A percentile compares a stretch with the other conserved stretches of the same genome.
Conservation (phyloP, 2,888 invertebrate genomes). For the Heterodera filipjevi region DNA sequence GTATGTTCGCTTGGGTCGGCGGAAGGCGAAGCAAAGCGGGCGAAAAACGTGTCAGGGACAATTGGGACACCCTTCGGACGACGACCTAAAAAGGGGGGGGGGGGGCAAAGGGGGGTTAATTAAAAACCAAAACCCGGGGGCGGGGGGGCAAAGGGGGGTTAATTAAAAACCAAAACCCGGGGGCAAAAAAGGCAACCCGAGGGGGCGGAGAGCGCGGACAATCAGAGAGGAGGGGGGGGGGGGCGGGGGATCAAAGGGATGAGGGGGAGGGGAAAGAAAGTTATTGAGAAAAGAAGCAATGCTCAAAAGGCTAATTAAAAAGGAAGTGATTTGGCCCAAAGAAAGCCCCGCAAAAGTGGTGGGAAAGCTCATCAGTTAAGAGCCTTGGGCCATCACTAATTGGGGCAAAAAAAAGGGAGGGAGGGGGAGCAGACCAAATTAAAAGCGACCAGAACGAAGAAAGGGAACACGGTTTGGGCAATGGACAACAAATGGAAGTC, state of each 20-base stretch:
- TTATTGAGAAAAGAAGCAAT: no score
- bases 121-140: no score
- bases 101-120: neutral
- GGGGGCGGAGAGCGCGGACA: no score
- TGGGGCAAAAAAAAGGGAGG: neutral
- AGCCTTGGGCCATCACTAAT: no score
- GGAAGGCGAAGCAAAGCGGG: slow-evolving; percentile 8
- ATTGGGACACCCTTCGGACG: slow-evolving; percentile 17
- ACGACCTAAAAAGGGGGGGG: slow-evolving; percentile 13
- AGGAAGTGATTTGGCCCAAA: no score
- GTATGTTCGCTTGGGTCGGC: neutral
- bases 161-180: no score
- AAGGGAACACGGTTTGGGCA: slow-evolving; percentile 61
- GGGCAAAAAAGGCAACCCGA: no score
- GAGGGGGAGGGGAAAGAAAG: neutral
- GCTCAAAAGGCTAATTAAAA: no score
- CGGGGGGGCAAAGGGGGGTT: no score
- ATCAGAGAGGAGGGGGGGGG: no score
- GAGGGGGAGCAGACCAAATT: slow-evolving; percentile 36
- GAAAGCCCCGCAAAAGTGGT: no score
- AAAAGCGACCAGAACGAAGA: slow-evolving; percentile 55
- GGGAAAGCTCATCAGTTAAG: no score
- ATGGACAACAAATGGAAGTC: slow-evolving; percentile 60
- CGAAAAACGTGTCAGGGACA: neutral
- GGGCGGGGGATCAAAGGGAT: neutral